Percentiles rank a stretch among this genome's conserved stretches.
These are phyloP conservation scores for Drosophila phalerata DNA, from an alignment of 2,888 invertebrate genomes.

Conservation along the genomic window DNA sequence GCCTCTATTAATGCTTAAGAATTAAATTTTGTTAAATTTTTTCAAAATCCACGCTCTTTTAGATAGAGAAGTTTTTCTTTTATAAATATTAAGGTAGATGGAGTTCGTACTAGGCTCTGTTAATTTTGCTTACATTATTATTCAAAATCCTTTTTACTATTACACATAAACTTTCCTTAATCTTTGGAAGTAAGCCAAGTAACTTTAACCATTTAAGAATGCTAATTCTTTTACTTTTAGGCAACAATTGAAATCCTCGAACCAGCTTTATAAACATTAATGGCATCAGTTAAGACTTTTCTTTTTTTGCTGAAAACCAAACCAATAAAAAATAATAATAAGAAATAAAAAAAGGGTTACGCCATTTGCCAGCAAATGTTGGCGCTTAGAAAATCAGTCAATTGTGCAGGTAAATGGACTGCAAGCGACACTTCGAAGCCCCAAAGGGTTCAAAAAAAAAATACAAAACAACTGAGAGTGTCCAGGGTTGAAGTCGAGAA, in stretches of 20 bases:
- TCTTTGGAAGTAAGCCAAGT: too few species aligned
- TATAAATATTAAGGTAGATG: too few species aligned
- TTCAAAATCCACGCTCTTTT: too few species aligned
- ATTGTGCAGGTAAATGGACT: constrained; percentile 85
- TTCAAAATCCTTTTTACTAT: too few species aligned
- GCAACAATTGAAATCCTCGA: constrained; percentile 34
- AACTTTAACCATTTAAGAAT: too few species aligned
- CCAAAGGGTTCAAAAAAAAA: constrained; percentile 18
- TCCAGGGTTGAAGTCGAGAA: constrained; percentile 58
- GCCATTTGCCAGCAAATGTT: constrained; percentile 28
- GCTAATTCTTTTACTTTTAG: too few species aligned
- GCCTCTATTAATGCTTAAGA: too few species aligned
- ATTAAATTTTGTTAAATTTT: too few species aligned
- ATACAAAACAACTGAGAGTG: constrained; percentile 29
- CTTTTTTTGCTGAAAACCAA: constrained; percentile 15
- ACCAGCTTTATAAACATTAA: constrained; percentile 30
- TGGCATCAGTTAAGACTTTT: constrained; percentile 29
- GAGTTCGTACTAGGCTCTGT: too few species aligned
- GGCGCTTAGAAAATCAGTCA: constrained; percentile 83
- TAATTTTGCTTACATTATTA: too few species aligned
- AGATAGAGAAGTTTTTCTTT: too few species aligned
- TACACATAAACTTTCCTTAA: too few species aligned
- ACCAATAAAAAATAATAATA: constrained; percentile 34
- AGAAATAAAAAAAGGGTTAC: constrained; percentile 27
- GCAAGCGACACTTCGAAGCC: constrained; percentile 73